Conservation (phyloP, 2,888 invertebrate species). For the Macrophya alboannulata region DNA sequence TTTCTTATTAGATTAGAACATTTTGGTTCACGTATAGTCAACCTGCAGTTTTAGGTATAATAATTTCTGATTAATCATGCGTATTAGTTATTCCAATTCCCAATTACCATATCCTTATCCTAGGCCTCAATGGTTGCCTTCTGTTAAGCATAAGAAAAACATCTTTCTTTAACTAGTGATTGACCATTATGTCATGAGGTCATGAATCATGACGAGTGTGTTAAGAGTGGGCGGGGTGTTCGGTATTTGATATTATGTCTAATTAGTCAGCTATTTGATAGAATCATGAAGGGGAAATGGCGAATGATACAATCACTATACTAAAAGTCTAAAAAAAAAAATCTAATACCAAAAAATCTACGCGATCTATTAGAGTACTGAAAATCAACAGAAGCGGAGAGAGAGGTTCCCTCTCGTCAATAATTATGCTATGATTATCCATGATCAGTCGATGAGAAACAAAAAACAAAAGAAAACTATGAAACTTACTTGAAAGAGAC, state of each 20-base stretch:
- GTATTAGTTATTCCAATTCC: constrained; percentile 59
- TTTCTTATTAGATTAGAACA: constrained; percentile 65
- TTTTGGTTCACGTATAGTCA: constrained; percentile 63
- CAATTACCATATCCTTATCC: constrained; percentile 96
- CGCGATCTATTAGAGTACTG: not conserved
- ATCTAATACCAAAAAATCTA: constrained; percentile 11
- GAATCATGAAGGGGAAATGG: constrained; percentile 42
- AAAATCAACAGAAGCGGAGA: not conserved
- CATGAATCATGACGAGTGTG: constrained; percentile 58
- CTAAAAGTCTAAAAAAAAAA: not conserved
- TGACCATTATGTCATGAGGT: constrained; percentile 67
- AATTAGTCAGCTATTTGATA: not conserved
- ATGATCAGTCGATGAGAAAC: not conserved
- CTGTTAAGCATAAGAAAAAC: constrained; percentile 84
- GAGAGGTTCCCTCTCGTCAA: not conserved
- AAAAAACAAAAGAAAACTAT: not conserved
- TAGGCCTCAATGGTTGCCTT: constrained; percentile 94
- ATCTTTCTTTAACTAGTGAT: constrained; percentile 76
- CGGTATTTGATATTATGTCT: not conserved
- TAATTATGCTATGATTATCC: not conserved
- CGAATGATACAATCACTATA: constrained; percentile 54
- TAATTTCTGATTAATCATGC: constrained; percentile 26
- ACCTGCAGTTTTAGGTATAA: constrained; percentile 18
- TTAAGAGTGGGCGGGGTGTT: constrained; percentile 54
- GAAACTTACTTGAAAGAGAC: constrained; percentile 90